A percentile compares a stretch with the other conserved stretches of the same genome.
Evolutionary conservation across 2,797 vertebrate genomes (phyloP).

Genomic region (Astyanax mexicanus): DNA sequence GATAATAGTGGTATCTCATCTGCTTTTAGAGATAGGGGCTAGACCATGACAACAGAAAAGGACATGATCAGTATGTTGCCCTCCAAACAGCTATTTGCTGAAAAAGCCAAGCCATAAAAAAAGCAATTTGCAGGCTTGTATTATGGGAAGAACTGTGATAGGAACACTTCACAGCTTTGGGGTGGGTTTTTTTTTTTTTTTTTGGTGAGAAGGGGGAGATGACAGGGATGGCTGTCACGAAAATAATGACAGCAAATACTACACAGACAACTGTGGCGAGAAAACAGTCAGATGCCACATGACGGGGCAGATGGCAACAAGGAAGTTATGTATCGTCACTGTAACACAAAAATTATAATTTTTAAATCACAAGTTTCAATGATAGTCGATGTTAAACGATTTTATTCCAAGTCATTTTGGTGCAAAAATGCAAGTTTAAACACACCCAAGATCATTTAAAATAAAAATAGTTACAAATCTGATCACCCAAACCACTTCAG

Average conservation of each 20-base stretch:
- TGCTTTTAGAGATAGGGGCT: conserved; percentile 3
- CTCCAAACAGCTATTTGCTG: neutral
- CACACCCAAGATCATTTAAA: no score
- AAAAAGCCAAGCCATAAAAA: neutral
- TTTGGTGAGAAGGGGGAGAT: neutral
- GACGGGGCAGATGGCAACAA: no score
- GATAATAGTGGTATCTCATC: neutral
- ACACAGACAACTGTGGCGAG: conserved; percentile 14
- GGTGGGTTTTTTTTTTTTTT: neutral
- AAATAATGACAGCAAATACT: conserved; percentile 9
- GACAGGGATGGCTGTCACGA: conserved; percentile 11
- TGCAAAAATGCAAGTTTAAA: no score
- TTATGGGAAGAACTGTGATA: neutral
- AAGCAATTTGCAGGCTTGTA: conserved; percentile 19
- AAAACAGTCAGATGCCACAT: no score
- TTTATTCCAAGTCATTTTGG: no score
- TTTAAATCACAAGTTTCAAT: no score
- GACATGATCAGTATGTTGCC: neutral
- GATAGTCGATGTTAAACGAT: no score
- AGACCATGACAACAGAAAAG: neutral
- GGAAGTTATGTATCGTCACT: no score
- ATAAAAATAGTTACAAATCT: no score
- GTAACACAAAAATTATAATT: no score
- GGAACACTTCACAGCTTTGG: neutral
- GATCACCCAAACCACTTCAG: no score